Base-by-base conservation (phyloP, 2,888 invertebrate species). In the Ormyrus nitidulus region DNA sequence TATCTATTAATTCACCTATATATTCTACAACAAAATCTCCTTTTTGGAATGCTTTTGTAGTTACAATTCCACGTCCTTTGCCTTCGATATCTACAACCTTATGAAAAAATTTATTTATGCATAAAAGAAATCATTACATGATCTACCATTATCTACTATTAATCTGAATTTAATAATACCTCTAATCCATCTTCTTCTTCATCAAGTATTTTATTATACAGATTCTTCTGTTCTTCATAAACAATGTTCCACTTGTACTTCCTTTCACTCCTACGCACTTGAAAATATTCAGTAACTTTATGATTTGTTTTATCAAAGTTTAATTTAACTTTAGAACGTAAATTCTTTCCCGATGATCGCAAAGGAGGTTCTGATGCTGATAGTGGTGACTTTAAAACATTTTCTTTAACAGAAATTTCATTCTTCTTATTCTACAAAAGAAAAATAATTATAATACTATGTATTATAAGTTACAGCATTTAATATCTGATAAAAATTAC, bases 21-120 rank as follows among this genome's bases (percentile, higher is more conserved):
- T 83, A 83, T 62, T 77, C 78, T 6, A 81, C 56, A 11, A 83
- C 82, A 79, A 77, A 83, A 7, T 83, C 81, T 58, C 81, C 81
- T 76, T 73, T 83, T 9, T 53, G 7, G 72, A 83, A 83, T 11
- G 75, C 66, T 74, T 75, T 81, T 48, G 75, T 79, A 5, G 83
- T 79, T 19, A 83, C 19, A 46, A 83, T 65, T 9, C 83, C 83
- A 46, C 81, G 48, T 34, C 83, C 83, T 80, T 81, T 81, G 19
- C 10, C 72, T 59, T 72, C 44, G 68, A 82, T 71, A 54, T 75
- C 72, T 75, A 61, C 54, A 3, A 77, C 53, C 82, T 82, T 53
- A 11, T 71, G 72, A 62, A n/a, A 11, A 49, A 51, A 56, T 9
- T 61, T 19, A 59, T 68, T 19, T 19, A 2, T 1, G 19, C 19